phyloP scores from a whole-genome alignment of 2,797 vertebrate species.

The Vipera latastei region DNA sequence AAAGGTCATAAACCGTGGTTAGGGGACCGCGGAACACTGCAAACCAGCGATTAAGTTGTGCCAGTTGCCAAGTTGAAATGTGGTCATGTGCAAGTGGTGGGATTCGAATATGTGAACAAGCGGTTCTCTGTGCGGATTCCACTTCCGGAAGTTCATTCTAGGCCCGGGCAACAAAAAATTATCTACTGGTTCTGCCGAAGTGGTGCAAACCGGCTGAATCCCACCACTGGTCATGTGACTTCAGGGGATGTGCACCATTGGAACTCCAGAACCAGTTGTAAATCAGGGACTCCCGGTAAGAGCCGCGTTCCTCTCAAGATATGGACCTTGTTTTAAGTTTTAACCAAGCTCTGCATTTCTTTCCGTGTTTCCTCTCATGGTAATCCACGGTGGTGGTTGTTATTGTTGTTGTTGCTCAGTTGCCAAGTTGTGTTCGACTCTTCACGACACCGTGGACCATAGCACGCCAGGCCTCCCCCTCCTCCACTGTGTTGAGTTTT shows the following conservation, averaged over 20 bases:
- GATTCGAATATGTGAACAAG: too few species aligned
- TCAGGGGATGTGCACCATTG: not conserved
- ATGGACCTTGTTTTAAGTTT: not conserved
- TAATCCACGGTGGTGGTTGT: not conserved
- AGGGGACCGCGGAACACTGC: not conserved
- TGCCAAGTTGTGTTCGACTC: not conserved
- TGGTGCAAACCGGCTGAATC: too few species aligned
- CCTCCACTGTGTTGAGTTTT: too few species aligned
- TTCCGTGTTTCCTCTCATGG: not conserved
- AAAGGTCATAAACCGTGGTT: not conserved
- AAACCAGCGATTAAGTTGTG: not conserved
- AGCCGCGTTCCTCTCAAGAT: not conserved
- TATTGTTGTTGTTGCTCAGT: not conserved
- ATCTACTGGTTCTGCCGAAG: too few species aligned
- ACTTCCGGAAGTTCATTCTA: too few species aligned
- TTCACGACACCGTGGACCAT: not conserved
- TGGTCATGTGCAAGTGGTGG: not conserved
- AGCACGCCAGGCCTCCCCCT: too few species aligned
- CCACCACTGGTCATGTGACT: not conserved
- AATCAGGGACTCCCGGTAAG: not conserved
- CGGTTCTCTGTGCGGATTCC: too few species aligned
- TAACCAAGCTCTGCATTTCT: not conserved
- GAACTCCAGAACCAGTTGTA: not conserved
- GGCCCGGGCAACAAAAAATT: too few species aligned
- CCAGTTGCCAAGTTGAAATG: not conserved